phyloP scores from a whole-genome alignment of 2,797 vertebrate species.

The Rhabdomys pumilio region DNA sequence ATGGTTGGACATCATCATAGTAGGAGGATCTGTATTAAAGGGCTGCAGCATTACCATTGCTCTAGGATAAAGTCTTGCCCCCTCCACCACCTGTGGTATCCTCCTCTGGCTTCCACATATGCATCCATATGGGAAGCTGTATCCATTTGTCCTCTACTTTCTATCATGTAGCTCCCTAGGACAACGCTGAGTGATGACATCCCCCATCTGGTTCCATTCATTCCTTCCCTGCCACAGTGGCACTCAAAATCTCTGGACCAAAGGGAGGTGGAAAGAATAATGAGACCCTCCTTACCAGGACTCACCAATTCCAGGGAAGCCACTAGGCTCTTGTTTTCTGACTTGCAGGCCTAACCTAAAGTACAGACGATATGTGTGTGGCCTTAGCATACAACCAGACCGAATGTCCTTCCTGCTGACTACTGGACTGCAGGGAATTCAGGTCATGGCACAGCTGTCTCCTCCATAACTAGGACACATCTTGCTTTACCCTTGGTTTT shows the following conservation, averaged over 20 bases:
- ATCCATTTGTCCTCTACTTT: not conserved
- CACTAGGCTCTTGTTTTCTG: not conserved
- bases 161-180: not conserved
- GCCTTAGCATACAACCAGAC: no score
- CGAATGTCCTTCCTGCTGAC: not conserved
- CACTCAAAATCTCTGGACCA: not conserved
- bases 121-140: not conserved
- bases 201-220: not conserved
- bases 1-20: not conserved
- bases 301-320: not conserved
- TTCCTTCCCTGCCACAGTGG: not conserved
- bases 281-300: not conserved
- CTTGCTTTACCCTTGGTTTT: not conserved
- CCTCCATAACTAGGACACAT: not conserved
- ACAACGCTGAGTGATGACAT: not conserved
- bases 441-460: not conserved
- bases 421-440: not conserved
- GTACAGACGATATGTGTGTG: not conserved
- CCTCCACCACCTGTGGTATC: not conserved
- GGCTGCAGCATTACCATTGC: not conserved
- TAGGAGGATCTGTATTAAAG: not conserved
- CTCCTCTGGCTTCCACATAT: not conserved
- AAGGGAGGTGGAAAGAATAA: not conserved
- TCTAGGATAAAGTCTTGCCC: not conserved
- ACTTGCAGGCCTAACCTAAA: not conserved